These are phyloP conservation scores for Diarsia brunnea DNA, from an alignment of 2,888 invertebrate species.

Conservation along the genomic window DNA sequence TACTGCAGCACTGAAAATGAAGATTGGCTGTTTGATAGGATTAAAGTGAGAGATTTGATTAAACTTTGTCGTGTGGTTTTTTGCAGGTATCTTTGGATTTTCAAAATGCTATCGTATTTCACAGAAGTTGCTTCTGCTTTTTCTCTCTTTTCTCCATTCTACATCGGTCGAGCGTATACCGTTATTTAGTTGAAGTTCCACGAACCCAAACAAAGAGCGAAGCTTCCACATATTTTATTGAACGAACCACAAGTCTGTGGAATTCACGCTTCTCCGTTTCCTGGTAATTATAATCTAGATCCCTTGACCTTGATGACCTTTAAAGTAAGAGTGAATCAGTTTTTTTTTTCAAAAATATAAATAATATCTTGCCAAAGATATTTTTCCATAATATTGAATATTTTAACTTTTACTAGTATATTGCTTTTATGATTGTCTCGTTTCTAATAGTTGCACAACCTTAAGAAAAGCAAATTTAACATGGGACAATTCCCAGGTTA, in stretches of 20 bases:
- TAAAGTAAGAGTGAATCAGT: too few species aligned
- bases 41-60: not conserved
- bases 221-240: not conserved
- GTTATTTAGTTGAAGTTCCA: not conserved
- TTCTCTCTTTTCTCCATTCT: not conserved
- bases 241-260: not conserved
- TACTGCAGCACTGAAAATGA: constrained; percentile 16
- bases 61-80: not conserved
- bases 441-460: not conserved
- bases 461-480: not conserved
- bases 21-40: constrained; percentile 6
- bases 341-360: not conserved
- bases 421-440: not conserved
- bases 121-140: not conserved
- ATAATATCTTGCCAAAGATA: not conserved
- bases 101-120: not conserved
- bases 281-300: not conserved
- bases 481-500: not conserved
- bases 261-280: not conserved
- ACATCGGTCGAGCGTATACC: not conserved
- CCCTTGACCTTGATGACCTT: too few species aligned
- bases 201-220: not conserved
- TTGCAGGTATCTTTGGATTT: not conserved
- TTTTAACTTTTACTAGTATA: not conserved
- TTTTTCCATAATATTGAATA: not conserved